A percentile compares a stretch with the other conserved stretches of the same genome.
phyloP scores from a whole-genome alignment of 2,797 vertebrate genomes.

The Nothura maculosa region DNA sequence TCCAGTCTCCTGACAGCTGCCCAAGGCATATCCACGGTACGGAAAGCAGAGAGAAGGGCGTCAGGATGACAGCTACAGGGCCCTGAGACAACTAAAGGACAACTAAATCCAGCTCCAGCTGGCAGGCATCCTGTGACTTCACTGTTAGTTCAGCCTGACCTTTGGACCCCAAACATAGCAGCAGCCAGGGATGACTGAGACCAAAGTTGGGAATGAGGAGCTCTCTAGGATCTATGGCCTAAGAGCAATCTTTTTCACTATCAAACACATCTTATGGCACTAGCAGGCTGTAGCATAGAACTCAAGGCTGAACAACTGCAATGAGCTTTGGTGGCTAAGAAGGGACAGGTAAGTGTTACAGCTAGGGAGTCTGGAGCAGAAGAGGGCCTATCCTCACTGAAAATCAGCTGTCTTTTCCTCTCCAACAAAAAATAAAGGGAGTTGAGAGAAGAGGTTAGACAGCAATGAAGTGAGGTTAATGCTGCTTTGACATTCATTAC shows the following conservation, averaged over 20 bases:
- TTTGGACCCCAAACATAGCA: not conserved
- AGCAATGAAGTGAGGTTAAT: not conserved
- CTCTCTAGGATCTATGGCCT: not conserved
- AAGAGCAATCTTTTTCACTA: not conserved
- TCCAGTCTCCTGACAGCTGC: not conserved
- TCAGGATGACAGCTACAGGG: not conserved
- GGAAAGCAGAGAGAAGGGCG: not conserved
- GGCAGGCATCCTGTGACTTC: rapidly evolving
- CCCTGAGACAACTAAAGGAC: not conserved
- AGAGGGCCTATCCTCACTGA: not conserved
- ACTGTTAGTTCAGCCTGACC: not conserved
- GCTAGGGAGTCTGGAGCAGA: not conserved
- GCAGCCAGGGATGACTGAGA: rapidly evolving
- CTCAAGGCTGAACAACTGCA: rapidly evolving
- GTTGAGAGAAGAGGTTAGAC: not conserved
- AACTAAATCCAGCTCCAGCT: not conserved
- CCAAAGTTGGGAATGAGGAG: not conserved
- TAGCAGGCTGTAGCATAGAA: not conserved
- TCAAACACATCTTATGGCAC: not conserved
- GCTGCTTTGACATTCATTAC: not conserved
- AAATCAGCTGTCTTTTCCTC: not conserved
- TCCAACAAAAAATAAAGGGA: rapidly evolving
- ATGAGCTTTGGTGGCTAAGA: not conserved
- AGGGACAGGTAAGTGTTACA: not conserved
- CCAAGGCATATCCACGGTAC: not conserved